Conservation (phyloP, 2,888 invertebrate species). For the Napeogenes inachia region DNA sequence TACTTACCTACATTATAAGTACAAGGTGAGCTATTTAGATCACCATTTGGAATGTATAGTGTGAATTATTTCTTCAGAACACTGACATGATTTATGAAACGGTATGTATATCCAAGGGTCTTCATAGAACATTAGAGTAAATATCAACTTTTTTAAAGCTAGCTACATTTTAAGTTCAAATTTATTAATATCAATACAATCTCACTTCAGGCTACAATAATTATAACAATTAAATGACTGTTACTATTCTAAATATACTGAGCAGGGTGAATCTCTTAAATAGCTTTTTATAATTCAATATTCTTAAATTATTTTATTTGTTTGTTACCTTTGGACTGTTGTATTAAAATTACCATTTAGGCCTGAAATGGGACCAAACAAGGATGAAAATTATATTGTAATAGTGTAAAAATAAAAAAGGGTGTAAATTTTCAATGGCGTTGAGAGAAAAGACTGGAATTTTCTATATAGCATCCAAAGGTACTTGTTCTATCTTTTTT, state of each 20-base stretch:
- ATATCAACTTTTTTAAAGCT: background rate
- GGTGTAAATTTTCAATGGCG: constrained; percentile 28
- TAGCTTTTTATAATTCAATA: constrained; percentile 23
- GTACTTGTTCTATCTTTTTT: constrained; percentile 29
- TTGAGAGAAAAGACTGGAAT: constrained; percentile 39
- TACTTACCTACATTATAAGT: background rate
- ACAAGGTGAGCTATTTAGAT: constrained; percentile 10
- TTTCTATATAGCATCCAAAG: constrained; percentile 32
- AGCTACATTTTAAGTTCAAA: background rate
- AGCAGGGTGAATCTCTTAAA: constrained; percentile 47
- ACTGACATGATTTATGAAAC: constrained; percentile 5
- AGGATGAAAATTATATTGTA: constrained; percentile 33
- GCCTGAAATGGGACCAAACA: constrained; percentile 39
- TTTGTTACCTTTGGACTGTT: constrained; percentile 35
- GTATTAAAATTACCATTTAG: constrained; percentile 26
- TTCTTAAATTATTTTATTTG: constrained; percentile 30
- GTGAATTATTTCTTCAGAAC: constrained; percentile 20
- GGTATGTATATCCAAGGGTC: background rate
- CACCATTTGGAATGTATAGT: constrained; percentile 12
- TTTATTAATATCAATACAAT: constrained; percentile 4
- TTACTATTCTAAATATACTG: constrained; percentile 41
- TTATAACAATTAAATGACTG: constrained; percentile 19
- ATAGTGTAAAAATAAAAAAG: constrained; percentile 21
- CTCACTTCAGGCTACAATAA: background rate
- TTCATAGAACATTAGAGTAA: background rate